Evolutionary conservation across 2,113 vertebrate species (phyloP).

Genomic region (Corythoichthys intestinalis): DNA sequence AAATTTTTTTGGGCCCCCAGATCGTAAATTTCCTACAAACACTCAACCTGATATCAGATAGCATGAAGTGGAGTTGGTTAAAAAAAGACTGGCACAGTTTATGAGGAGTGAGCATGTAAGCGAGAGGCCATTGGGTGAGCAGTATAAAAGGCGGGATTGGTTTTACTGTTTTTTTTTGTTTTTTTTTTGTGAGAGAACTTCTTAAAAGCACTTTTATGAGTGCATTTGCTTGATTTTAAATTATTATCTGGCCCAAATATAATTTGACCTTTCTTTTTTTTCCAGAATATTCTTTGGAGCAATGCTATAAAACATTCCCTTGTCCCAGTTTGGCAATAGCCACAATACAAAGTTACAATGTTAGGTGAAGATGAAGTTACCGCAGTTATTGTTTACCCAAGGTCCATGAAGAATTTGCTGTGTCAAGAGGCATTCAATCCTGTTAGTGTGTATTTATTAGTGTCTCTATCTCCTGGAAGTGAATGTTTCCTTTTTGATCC

Average conservation of each 20-base stretch:
- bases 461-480: slow-evolving; percentile 15
- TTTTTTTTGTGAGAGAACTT: no score
- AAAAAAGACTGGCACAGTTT: no score
- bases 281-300: background rate
- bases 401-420: slow-evolving; percentile 15
- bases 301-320: background rate
- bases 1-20: no score
- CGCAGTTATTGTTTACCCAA: slow-evolving; percentile 29
- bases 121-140: no score
- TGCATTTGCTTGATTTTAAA: background rate
- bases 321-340: background rate
- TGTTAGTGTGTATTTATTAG: slow-evolving; percentile 5
- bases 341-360: background rate
- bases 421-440: background rate
- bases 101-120: no score
- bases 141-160: no score
- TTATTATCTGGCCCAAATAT: background rate
- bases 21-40: no score
- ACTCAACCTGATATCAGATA: no score
- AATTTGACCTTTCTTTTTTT: background rate
- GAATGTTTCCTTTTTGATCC: slow-evolving; percentile 17
- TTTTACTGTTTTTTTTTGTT: no score
- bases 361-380: slow-evolving; percentile 2
- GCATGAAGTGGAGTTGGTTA: no score
- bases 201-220: background rate